Evolutionary conservation across 1,140 invertebrate species (phyloP), one percentile per base, ranked within the genome.

Genomic region (Matsumurasca onukii): DNA sequence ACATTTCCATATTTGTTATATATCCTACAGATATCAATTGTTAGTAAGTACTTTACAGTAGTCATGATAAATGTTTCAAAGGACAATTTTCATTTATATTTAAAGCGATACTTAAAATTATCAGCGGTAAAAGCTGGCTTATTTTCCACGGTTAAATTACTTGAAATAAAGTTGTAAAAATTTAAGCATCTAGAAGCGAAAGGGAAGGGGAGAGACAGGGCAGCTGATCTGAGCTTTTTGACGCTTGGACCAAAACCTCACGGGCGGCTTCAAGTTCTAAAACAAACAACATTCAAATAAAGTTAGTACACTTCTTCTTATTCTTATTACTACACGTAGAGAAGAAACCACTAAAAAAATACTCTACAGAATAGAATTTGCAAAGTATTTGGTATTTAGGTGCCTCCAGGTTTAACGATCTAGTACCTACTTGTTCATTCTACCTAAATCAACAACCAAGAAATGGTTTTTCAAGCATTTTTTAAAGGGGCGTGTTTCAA

Each of bases 61-160:
- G 30, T 22, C 30, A 27, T 59, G 30, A 59, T 27, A 24, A 24
- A 59, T 59, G 24, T 59, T 59, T 59, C 30, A 12, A 59, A 59
- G 55, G 25, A 22, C 30, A 59, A 15, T 12, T 25, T 59, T 59
- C 34, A 27, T 27, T 59, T 59, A 59, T 59, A 59, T 59, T 27
- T 59, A 59, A 59, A 59, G 55, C 55, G 30, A 59, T 59, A 27
- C 55, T 59, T 27, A 59, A 59, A 27, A 59, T 59, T 39, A 59
- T 27, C 55, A 59, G 55, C 55, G n/a, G 55, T 59, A 5, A 59
- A 59, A 59, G 55, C 55, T 59, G 55, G 55, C 55, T 59, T 27
- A 59, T n/a, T 59, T 2, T 59, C 30, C 24, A 59, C 55, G 30
- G 30, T 59, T 20, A 22, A 59, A 9, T 15, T 59, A 12, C 55